A percentile compares a stretch with the other conserved stretches of the same genome.
phyloP scores from a whole-genome alignment of 2,888 invertebrate species.

The Chloroclysta siterata region DNA sequence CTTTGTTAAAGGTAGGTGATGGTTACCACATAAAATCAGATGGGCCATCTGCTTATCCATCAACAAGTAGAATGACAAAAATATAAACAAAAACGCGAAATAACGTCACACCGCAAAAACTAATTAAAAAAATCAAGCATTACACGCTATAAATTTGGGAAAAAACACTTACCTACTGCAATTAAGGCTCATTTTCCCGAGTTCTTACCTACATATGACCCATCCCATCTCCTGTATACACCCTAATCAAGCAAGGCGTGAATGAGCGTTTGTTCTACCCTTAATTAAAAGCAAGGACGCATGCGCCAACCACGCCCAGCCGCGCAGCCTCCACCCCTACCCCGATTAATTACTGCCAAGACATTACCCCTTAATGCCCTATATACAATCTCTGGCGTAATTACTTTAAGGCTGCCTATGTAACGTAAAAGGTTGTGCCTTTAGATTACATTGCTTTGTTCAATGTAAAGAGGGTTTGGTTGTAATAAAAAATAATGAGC shows the following conservation, averaged over 20 bases:
- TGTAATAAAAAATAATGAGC: conserved; percentile 22
- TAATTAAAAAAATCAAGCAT: too few species aligned
- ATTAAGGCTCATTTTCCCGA: conserved; percentile 48
- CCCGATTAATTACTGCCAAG: conserved; percentile 79
- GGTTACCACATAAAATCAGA: too few species aligned
- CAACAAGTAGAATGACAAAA: too few species aligned
- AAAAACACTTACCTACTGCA: neutral
- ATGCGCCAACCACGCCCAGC: conserved; percentile 81
- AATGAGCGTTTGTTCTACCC: conserved; percentile 73
- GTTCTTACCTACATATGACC: conserved; percentile 26
- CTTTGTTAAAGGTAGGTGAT: too few species aligned
- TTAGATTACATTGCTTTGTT: conserved; percentile 30
- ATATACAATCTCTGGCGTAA: conserved; percentile 58
- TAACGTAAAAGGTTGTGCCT: conserved; percentile 20
- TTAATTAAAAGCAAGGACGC: conserved; percentile 78
- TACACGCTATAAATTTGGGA: too few species aligned
- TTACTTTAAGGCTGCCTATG: conserved; percentile 38
- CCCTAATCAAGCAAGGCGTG: conserved; percentile 80
- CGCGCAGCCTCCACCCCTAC: conserved; percentile 73
- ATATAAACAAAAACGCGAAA: too few species aligned
- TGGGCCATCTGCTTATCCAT: too few species aligned
- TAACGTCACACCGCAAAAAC: too few species aligned
- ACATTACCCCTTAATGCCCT: conserved; percentile 80
- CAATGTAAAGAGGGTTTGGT: conserved; percentile 12
- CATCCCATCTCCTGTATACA: conserved; percentile 39